phyloP scores from a whole-genome alignment of 2,797 vertebrate species.

The Falco cherrug region DNA sequence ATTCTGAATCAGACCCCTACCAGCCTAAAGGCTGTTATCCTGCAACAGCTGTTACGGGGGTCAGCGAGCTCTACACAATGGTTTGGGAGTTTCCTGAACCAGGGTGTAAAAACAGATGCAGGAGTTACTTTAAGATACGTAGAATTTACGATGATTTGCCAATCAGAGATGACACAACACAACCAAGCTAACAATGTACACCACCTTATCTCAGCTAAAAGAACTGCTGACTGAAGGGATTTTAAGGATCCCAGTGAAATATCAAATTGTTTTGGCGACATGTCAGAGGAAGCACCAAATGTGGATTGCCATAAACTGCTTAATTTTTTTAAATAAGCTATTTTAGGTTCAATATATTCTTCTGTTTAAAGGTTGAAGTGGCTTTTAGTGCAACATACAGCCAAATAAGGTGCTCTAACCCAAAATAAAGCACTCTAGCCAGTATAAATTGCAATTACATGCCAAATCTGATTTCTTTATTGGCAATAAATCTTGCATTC shows the following conservation, averaged over 20 bases:
- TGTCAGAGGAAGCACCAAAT: neutral
- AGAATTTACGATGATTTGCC: neutral
- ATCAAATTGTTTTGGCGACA: neutral
- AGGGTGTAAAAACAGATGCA: neutral
- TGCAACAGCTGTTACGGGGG: neutral
- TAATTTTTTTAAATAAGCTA: neutral
- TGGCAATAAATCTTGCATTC: neutral
- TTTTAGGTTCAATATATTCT: neutral
- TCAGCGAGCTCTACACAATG: neutral
- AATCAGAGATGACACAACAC: neutral
- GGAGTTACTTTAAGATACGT: neutral
- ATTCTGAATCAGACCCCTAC: neutral
- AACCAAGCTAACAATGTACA: neutral
- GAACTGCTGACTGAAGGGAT: neutral
- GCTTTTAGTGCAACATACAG: neutral
- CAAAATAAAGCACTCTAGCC: neutral
- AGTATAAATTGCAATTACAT: neutral
- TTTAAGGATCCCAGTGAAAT: neutral
- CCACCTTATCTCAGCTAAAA: neutral
- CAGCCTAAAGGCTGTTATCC: neutral
- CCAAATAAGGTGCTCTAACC: neutral
- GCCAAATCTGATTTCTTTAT: neutral
- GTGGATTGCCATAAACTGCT: neutral
- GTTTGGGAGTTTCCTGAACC: neutral
- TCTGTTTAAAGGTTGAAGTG: neutral